Evolutionary conservation across 2,888 invertebrate species (phyloP).

Genomic region (Stenurella melanura): DNA sequence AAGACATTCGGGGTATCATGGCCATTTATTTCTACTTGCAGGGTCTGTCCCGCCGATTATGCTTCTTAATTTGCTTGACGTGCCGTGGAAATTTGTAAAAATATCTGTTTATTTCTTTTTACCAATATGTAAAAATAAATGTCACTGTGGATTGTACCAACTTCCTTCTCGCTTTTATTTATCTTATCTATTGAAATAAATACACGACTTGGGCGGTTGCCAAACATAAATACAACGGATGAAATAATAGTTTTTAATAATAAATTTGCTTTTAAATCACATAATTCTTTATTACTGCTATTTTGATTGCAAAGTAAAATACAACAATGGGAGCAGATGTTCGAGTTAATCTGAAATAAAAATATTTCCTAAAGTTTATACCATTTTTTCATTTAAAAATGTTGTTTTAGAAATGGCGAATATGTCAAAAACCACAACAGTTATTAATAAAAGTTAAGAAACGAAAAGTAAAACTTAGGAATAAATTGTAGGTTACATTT

Average conservation of each 20-base stretch:
- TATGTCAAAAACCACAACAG: no score
- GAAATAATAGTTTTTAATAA: slow-evolving; percentile 22
- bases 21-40: not conserved
- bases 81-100: not conserved
- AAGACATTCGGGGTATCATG: not conserved
- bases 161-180: not conserved
- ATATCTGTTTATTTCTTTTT: not conserved
- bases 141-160: not conserved
- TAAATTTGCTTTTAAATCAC: slow-evolving; percentile 12
- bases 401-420: no score
- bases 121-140: not conserved
- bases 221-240: slow-evolving; percentile 16
- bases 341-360: no score
- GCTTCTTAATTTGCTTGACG: not conserved
- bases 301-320: not conserved
- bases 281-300: slow-evolving; percentile 2
- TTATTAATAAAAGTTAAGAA: no score
- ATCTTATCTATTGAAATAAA: not conserved
- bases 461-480: no score
- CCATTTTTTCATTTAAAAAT: no score
- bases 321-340: no score
- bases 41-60: not conserved
- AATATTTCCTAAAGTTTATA: no score
- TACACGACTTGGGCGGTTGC: not conserved
- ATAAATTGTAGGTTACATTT: no score